Percentiles rank a stretch among this genome's conserved stretches.
Evolutionary conservation across 2,888 invertebrate genomes (phyloP).

Genomic region (Nemurella pictetii): DNA sequence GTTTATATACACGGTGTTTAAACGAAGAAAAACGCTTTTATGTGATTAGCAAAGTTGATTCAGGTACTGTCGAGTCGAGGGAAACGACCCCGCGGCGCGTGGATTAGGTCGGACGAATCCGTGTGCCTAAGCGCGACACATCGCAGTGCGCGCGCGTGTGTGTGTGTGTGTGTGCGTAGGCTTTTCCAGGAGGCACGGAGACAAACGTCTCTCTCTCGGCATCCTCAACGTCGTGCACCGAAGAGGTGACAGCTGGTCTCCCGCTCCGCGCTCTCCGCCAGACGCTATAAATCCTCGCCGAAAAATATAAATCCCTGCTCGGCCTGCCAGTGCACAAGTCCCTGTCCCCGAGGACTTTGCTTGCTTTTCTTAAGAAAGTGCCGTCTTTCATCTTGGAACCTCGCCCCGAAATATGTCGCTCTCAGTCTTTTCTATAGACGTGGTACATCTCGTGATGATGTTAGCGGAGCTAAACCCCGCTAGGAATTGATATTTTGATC

Average conservation of each 20-base stretch:
- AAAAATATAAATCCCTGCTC: conserved; percentile 25
- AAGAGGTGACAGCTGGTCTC: not conserved
- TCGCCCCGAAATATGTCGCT: not conserved
- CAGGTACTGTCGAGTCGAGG: too few species aligned
- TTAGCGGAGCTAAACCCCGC: not conserved
- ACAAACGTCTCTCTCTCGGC: too few species aligned
- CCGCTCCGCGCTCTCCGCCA: not conserved
- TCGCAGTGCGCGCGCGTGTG: too few species aligned
- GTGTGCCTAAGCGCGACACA: too few species aligned
- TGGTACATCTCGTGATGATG: not conserved
- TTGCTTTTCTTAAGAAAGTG: not conserved
- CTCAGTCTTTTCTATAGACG: not conserved
- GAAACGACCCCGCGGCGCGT: too few species aligned
- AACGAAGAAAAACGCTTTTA: not conserved
- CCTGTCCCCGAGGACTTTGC: not conserved
- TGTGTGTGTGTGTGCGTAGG: too few species aligned
- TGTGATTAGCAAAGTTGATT: not conserved
- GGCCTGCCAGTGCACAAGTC: not conserved
- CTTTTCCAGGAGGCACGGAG: too few species aligned
- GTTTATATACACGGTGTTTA: not conserved
- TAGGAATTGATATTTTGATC: not conserved
- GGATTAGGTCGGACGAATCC: too few species aligned
- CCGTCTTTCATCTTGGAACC: conserved; percentile 12
- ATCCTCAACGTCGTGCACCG: not conserved
- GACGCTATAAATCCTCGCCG: conserved; percentile 19